Evolutionary conservation across 2,888 invertebrate species (phyloP).

Genomic region (Synergus itoensis): DNA sequence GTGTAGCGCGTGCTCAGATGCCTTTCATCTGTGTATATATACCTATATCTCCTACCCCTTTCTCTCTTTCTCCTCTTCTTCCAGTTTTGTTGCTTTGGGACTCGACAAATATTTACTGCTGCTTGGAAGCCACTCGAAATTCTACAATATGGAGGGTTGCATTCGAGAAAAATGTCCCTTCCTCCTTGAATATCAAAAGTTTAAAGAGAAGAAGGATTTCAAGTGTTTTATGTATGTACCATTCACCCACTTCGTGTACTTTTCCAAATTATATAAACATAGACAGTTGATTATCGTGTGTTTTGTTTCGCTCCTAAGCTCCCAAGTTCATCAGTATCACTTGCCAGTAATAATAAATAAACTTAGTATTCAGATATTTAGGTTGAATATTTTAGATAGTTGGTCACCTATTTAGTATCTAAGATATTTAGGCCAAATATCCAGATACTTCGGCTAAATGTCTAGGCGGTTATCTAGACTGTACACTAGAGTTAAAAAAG

Average conservation of each 20-base stretch:
- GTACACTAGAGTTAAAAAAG: too few relatives aligned
- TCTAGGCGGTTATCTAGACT: too few relatives aligned
- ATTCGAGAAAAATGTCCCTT: constrained; percentile 11
- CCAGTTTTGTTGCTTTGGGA: constrained; percentile 36
- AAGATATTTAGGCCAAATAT: too few relatives aligned
- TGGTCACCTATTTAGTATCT: too few relatives aligned
- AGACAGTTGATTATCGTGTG: not conserved
- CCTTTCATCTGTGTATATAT: constrained; percentile 32
- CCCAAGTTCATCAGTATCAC: not conserved
- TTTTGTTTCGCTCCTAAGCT: not conserved
- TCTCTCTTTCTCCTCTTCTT: not conserved
- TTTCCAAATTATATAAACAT: not conserved
- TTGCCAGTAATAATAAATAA: not conserved
- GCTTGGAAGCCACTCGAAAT: constrained; percentile 28
- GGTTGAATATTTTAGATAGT: too few relatives aligned
- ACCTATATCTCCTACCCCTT: constrained; percentile 23
- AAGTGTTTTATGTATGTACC: not conserved
- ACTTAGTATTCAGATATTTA: too few relatives aligned
- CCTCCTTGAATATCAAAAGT: not conserved
- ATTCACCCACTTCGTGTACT: not conserved
- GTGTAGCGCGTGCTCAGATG: constrained; percentile 34
- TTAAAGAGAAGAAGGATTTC: not conserved
- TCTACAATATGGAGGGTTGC: not conserved
- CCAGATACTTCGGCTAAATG: too few relatives aligned
- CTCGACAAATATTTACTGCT: constrained; percentile 36